Percentiles rank a stretch among this genome's conserved stretches.
Conservation (phyloP, 2,888 invertebrate genomes). For the Mamestra brassicae region DNA sequence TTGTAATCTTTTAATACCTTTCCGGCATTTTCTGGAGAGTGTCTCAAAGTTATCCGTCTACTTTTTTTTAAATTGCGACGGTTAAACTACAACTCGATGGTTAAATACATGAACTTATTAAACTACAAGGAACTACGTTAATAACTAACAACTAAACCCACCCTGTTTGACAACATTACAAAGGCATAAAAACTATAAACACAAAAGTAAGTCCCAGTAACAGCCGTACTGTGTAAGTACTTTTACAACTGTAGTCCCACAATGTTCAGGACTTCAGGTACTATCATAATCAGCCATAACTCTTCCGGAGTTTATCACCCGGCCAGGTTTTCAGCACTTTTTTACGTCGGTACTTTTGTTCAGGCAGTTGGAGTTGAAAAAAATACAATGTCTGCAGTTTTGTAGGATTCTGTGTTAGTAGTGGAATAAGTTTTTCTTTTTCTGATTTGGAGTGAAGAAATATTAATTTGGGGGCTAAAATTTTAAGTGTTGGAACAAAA, state of each 20-base stretch:
- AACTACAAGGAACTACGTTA: not conserved
- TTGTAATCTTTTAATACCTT: no score
- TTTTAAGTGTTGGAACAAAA: no score
- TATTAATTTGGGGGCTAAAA: not conserved
- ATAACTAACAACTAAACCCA: constrained; percentile 14
- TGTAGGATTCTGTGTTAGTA: constrained; percentile 14
- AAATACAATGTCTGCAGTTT: constrained; percentile 47
- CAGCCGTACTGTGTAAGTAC: constrained; percentile 17
- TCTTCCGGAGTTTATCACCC: constrained; percentile 54
- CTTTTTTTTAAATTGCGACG: not conserved
- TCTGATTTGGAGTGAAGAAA: not conserved
- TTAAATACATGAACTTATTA: not conserved
- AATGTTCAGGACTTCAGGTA: constrained; percentile 12
- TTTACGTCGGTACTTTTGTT: constrained; percentile 53
- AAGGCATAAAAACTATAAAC: constrained; percentile 20
- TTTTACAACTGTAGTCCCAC: constrained; percentile 42
- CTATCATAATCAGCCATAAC: constrained; percentile 54
- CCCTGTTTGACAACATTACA: constrained; percentile 16
- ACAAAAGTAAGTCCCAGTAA: constrained; percentile 20
- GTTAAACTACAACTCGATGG: not conserved
- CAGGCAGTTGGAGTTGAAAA: constrained; percentile 35
- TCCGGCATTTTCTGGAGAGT: no score
- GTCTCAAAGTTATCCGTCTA: no score
- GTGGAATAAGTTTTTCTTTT: not conserved
- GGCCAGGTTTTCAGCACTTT: constrained; percentile 47